phyloP scores from a whole-genome alignment of 2,113 vertebrate species.

The Ondatra zibethicus region DNA sequence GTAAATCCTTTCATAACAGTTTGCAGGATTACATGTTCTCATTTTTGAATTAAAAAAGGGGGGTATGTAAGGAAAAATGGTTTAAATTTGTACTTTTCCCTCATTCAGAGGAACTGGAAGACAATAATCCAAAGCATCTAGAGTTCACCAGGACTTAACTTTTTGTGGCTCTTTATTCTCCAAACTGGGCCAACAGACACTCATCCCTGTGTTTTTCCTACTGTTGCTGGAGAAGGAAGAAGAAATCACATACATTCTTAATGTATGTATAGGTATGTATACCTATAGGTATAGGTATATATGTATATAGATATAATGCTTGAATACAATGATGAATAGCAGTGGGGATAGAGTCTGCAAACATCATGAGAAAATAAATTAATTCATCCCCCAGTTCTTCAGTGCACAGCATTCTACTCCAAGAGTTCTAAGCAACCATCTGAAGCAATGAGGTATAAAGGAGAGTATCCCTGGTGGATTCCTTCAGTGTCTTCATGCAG shows the following conservation, averaged over 20 bases:
- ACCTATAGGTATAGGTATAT: too few species aligned
- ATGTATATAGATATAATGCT: background rate
- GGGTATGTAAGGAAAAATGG: background rate
- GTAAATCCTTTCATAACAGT: background rate
- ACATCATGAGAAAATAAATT: constrained; percentile 66
- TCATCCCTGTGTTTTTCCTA: background rate
- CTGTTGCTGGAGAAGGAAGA: background rate
- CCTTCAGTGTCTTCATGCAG: background rate
- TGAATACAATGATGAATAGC: background rate
- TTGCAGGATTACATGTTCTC: background rate
- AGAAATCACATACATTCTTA: background rate
- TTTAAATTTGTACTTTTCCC: constrained; percentile 35
- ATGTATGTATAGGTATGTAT: background rate
- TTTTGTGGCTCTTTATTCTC: background rate
- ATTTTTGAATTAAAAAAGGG: background rate
- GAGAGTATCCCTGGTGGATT: background rate
- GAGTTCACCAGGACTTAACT: constrained; percentile 1
- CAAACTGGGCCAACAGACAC: background rate
- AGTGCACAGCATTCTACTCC: background rate
- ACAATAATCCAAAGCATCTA: background rate
- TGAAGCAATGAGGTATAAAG: constrained; percentile 39
- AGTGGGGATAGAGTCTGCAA: background rate
- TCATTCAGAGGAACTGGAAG: constrained; percentile 37
- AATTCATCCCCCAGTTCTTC: constrained; percentile 9
- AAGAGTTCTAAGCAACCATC: background rate